Percentiles rank a stretch among this genome's conserved stretches.
phyloP scores from a whole-genome alignment of 2,888 invertebrate genomes.

The Apocheima hispidaria region DNA sequence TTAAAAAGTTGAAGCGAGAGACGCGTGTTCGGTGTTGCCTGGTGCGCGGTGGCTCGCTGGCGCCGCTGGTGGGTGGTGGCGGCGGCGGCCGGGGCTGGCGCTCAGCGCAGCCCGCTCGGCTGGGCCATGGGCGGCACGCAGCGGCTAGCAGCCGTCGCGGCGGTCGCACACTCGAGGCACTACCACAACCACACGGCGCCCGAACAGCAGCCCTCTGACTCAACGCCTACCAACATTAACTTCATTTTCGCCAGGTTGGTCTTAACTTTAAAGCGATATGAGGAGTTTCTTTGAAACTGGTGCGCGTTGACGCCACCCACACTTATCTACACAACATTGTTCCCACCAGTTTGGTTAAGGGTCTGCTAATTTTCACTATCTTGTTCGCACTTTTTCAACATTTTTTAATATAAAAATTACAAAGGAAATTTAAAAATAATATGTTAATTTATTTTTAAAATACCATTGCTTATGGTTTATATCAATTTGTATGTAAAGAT shows the following conservation, averaged over 20 bases:
- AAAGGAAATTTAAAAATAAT: too few species aligned
- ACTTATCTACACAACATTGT: too few species aligned
- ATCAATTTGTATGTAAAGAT: too few species aligned
- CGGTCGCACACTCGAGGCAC: constrained; percentile 77
- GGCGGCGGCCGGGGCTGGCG: constrained; percentile 69
- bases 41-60: constrained; percentile 71
- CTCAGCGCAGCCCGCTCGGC: constrained; percentile 83
- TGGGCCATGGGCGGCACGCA: constrained; percentile 89
- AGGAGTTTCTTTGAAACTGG: too few species aligned
- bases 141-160: constrained; percentile 87
- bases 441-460: too few species aligned
- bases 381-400: too few species aligned
- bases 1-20: not conserved
- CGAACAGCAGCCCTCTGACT: constrained; percentile 66
- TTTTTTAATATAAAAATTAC: too few species aligned
- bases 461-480: too few species aligned
- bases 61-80: constrained; percentile 71
- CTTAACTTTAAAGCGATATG: too few species aligned
- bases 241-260: constrained; percentile 92
- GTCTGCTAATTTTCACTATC: too few species aligned
- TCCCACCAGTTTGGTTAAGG: too few species aligned
- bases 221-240: constrained; percentile 83
- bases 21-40: constrained; percentile 25
- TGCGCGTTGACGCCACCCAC: too few species aligned
- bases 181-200: constrained; percentile 80